Conservation (phyloP, 2,113 vertebrate genomes). For the Pseudois nayaur region DNA sequence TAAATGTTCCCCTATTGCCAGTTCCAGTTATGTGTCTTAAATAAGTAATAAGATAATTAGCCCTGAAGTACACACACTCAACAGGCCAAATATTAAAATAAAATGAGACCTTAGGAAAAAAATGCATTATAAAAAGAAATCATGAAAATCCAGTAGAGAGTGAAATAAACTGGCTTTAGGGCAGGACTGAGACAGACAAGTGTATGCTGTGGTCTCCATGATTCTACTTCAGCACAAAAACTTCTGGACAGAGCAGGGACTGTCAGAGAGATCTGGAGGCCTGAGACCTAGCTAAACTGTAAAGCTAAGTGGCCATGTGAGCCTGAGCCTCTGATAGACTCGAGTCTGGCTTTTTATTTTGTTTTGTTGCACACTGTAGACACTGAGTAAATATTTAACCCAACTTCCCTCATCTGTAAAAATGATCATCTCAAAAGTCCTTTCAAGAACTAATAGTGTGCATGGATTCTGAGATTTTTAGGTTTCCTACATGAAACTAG, state of each 20-base stretch:
- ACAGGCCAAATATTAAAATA: constrained; percentile 61
- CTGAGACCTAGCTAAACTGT: neutral
- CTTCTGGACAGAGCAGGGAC: neutral
- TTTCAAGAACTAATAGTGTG: neutral
- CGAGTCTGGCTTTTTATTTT: neutral
- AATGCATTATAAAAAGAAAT: constrained; percentile 45
- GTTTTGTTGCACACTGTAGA: neutral
- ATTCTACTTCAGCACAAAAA: neutral
- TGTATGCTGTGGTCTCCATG: neutral
- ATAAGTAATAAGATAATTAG: constrained; percentile 75
- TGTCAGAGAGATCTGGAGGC: neutral
- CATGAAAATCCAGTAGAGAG: neutral
- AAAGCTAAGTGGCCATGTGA: neutral
- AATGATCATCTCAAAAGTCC: neutral
- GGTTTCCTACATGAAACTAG: neutral
- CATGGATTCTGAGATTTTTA: neutral
- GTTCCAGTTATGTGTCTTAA: constrained; percentile 67
- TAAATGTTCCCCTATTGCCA: constrained; percentile 67
- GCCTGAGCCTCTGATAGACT: neutral
- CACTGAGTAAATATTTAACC: constrained; percentile 23
- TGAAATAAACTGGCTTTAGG: neutral
- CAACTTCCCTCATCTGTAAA: constrained; percentile 11
- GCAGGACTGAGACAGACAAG: neutral
- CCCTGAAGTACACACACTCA: constrained; percentile 51
- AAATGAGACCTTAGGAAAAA: constrained; percentile 33